Base-by-base conservation (phyloP, 2,888 invertebrate genomes). In the Drosophila incognita region DNA sequence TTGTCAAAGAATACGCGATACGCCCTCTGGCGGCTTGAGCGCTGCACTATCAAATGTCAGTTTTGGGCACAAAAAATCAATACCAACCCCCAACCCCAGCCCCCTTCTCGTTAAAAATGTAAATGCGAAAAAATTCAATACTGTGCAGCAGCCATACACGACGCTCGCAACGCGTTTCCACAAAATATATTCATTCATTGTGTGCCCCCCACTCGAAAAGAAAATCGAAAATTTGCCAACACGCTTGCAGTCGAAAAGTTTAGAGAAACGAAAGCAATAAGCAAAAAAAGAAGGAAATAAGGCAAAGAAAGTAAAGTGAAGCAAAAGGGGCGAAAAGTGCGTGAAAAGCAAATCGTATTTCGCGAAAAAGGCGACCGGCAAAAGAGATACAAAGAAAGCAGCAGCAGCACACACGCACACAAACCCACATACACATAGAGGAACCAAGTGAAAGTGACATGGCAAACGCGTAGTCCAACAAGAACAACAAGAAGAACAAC, bases 111-210 rank as follows among this genome's bases (percentile, higher is more conserved):
- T 90, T 82, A 87, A 90, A 90, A 92, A 91, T 87, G 89, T 90
- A 90, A 90, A 88, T 87, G 87, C 90, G 88, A 90, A 91, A 88
- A 90, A 89, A 89, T 92, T 91, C 91, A 92, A 92, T 91, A 92
- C 82, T 89, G 86, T 90, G 57, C 56, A 56, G 90, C 87, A 91
- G 83, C 91, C 89, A 89, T 77, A 90, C 90, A 86, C 89, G 76
- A 83, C 82, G 87, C 74, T 75, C 76, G 82, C 69, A 77, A 69
- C 83, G 88, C 81, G 74, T 83, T 89, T 74, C 57, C 70, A 69
- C 49, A 57, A 57, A 27, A 42, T 29, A 29, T 63, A 79, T 57
- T 67, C 51, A 52, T 56, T 58, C 56, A 76, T 65, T 59, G 52
- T 48, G 51, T 62, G 61, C 31, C 54, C 57, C 61, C 51, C 33